Evolutionary conservation across 2,888 invertebrate species (phyloP).

Genomic region (Xiphydria camelus): DNA sequence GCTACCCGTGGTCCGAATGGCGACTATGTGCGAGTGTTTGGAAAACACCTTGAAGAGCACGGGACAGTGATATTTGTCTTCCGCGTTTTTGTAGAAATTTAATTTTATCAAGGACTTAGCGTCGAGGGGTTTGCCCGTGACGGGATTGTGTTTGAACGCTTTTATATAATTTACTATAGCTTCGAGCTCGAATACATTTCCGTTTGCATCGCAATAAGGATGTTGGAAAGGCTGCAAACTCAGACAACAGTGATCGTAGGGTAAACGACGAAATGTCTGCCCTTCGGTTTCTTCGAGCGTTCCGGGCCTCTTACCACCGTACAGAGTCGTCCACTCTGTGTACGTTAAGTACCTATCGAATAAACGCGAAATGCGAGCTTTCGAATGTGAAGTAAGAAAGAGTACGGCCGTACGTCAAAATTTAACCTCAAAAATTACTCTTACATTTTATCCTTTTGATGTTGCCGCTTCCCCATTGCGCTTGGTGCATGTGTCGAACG

Average conservation of each 20-base stretch:
- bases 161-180: conserved; percentile 85
- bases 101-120: conserved; percentile 81
- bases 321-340: conserved; percentile 87
- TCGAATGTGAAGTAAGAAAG: too few species aligned
- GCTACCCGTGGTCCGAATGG: conserved; percentile 89
- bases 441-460: conserved; percentile 93
- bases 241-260: conserved; percentile 90
- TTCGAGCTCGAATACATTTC: conserved; percentile 91
- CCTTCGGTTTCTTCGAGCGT: conserved; percentile 72
- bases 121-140: conserved; percentile 86
- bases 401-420: background rate
- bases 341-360: conserved; percentile 83
- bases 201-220: conserved; percentile 88
- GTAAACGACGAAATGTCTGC: conserved; percentile 85
- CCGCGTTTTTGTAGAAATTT: conserved; percentile 84
- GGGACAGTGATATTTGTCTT: conserved; percentile 88
- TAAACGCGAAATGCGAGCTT: too few species aligned
- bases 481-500: too few species aligned
- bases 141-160: conserved; percentile 91
- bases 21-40: conserved; percentile 92
- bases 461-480: conserved; percentile 95
- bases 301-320: conserved; percentile 79
- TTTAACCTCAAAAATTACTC: conserved; percentile 28
- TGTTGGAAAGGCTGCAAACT: conserved; percentile 90
- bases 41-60: conserved; percentile 91